These are phyloP conservation scores for Drosophila persimilis DNA, from an alignment of 1,140 invertebrate species.

Conservation along the genomic window DNA sequence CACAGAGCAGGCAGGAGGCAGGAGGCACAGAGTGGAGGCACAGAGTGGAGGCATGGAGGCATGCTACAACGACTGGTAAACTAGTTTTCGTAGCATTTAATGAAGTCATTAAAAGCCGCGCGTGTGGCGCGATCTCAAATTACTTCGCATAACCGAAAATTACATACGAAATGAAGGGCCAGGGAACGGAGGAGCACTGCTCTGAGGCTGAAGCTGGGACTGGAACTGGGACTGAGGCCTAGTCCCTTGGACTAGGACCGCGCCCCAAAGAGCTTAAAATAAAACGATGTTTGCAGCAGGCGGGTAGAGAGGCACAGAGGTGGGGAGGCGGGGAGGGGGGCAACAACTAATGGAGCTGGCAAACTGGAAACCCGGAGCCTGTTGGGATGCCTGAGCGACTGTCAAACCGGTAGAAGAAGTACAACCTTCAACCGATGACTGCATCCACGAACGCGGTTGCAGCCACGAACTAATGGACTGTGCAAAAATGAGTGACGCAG, in stretches of 20 bases:
- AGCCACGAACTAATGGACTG: slow-evolving; percentile 79
- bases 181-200: neutral
- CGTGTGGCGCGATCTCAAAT: slow-evolving; percentile 81
- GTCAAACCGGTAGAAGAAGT: slow-evolving; percentile 68
- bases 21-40: neutral
- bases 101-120: slow-evolving; percentile 82
- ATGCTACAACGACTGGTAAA: slow-evolving; percentile 33
- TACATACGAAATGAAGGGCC: slow-evolving; percentile 55
- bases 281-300: slow-evolving; percentile 36
- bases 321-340: neutral
- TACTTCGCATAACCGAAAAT: slow-evolving; percentile 80
- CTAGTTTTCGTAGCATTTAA: slow-evolving; percentile 75
- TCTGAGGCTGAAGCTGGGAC: no score
- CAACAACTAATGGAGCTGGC: slow-evolving; percentile 59
- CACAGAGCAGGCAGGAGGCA: neutral
- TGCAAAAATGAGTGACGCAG: slow-evolving; percentile 80
- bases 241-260: slow-evolving; percentile 49
- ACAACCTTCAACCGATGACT: slow-evolving; percentile 65
- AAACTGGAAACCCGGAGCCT: slow-evolving; percentile 31
- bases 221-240: neutral
- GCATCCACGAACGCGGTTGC: slow-evolving; percentile 26
- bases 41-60: slow-evolving; percentile 17
- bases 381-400: slow-evolving; percentile 61
- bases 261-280: slow-evolving; percentile 67
- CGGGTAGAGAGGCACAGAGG: neutral